A percentile compares a stretch with the other conserved stretches of the same genome.
Conservation (phyloP, 2,888 invertebrate species). For the Aquatica leii region DNA sequence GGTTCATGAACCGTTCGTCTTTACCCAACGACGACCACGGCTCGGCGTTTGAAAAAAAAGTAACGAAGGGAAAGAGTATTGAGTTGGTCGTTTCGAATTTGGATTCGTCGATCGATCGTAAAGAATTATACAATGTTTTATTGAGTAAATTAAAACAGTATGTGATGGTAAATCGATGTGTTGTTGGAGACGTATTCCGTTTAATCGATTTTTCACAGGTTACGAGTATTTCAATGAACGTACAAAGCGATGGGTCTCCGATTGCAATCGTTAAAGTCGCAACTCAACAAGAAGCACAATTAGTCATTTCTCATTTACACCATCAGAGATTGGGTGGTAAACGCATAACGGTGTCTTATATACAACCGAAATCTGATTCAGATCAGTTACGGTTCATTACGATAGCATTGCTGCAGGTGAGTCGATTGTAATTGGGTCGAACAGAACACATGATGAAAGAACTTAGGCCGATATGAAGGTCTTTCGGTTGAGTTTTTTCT, state of each 20-base stretch:
- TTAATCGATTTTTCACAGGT: conserved; percentile 57
- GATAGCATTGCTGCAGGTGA: conserved; percentile 71
- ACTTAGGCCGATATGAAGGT: conserved; percentile 44
- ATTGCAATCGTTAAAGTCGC: conserved; percentile 76
- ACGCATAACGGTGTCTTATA: conserved; percentile 79
- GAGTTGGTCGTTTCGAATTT: conserved; percentile 74
- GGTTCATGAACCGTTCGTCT: not conserved
- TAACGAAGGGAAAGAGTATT: conserved; percentile 46
- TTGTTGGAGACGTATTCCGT: not conserved
- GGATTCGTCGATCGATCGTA: conserved; percentile 72
- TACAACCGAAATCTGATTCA: conserved; percentile 69
- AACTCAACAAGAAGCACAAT: conserved; percentile 71
- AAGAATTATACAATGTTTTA: conserved; percentile 72
- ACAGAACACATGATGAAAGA: conserved; percentile 38
- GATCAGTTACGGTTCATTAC: conserved; percentile 74
- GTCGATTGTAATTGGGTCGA: no score
- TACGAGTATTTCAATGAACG: conserved; percentile 67
- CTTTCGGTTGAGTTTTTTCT: conserved; percentile 35
- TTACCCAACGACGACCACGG: not conserved
- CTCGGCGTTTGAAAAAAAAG: no score
- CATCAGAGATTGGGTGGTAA: conserved; percentile 83
- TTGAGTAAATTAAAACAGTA: conserved; percentile 71
- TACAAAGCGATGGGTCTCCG: conserved; percentile 72
- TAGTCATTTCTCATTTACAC: conserved; percentile 84
- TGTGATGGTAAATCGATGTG: conserved; percentile 66